Conservation (phyloP, 37 sponge, comb jelly and placozoan genomes). For the Crambe crambe region DNA sequence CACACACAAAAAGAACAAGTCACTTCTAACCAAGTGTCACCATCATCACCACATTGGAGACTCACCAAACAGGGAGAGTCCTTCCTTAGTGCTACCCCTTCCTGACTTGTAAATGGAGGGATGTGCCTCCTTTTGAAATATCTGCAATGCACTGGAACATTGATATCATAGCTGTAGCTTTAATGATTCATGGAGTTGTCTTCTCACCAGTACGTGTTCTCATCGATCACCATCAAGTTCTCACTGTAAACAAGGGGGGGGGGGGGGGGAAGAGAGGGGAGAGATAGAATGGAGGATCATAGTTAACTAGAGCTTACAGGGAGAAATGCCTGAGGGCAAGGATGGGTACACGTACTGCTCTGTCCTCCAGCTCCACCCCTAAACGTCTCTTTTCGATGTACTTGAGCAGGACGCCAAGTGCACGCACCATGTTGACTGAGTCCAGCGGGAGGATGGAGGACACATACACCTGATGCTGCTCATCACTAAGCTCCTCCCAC, state of each 20-base stretch:
- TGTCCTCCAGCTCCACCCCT: constrained; percentile 88
- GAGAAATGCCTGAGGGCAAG: constrained; percentile 74
- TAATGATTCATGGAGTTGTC: not conserved
- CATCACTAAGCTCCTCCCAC: constrained; percentile 34
- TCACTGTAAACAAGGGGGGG: too few species aligned
- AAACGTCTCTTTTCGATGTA: constrained; percentile 90
- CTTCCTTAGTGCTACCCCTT: constrained; percentile 77
- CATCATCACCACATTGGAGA: not conserved
- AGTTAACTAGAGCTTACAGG: constrained; percentile 54
- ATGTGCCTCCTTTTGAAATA: constrained; percentile 92
- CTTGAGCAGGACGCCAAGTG: constrained; percentile 85
- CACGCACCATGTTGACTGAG: constrained; percentile 58
- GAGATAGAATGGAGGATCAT: not conserved
- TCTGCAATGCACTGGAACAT: constrained; percentile 86
- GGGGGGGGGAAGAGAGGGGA: not conserved
- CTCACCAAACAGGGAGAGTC: constrained; percentile 92
- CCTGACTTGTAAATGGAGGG: constrained; percentile 91
- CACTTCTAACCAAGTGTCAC: not conserved
- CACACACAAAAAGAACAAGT: not conserved
- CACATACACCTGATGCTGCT: constrained; percentile 60
- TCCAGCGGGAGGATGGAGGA: constrained; percentile 73
- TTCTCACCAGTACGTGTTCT: constrained; percentile 61
- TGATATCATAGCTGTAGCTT: too few species aligned
- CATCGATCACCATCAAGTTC: constrained; percentile 71
- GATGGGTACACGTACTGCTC: constrained; percentile 69